Evolutionary conservation across 2,797 vertebrate species (phyloP).

Genomic region (Myioborus melanocephalus): DNA sequence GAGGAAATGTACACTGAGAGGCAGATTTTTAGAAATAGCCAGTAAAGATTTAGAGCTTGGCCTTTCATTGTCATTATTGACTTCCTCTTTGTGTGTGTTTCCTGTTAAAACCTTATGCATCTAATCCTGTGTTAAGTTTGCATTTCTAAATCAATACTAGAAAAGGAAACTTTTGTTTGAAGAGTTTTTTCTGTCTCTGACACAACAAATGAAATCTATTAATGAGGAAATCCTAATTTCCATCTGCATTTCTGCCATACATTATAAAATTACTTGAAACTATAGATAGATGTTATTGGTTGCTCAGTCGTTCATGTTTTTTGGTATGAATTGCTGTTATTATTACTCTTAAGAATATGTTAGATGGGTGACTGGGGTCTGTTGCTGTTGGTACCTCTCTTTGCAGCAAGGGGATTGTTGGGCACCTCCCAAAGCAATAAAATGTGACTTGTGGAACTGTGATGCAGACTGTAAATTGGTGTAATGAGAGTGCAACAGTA

Average conservation of each 20-base stretch:
- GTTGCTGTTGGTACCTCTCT: background rate
- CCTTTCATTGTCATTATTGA: background rate
- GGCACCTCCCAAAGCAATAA: background rate
- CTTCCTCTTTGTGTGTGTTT: background rate
- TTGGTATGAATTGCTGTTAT: background rate
- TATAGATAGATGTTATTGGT: background rate
- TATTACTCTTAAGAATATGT: background rate
- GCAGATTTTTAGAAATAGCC: background rate
- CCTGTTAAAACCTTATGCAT: background rate
- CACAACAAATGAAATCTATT: background rate
- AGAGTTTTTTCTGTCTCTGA: background rate
- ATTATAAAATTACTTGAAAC: background rate
- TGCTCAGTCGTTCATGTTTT: background rate
- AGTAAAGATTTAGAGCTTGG: background rate
- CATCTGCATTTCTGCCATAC: background rate
- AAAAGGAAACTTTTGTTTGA: background rate
- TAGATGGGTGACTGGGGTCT: background rate
- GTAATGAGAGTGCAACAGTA: background rate
- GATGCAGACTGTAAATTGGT: background rate
- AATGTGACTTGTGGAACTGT: background rate
- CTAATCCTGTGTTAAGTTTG: conserved; percentile 8
- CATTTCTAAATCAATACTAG: background rate
- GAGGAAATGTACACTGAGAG: background rate
- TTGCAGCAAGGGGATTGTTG: background rate
- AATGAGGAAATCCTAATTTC: background rate